Percentiles rank a stretch among this genome's conserved stretches.
Evolutionary conservation across 2,797 vertebrate species (phyloP).

Genomic region (Paratrypauchen microcephalus): DNA sequence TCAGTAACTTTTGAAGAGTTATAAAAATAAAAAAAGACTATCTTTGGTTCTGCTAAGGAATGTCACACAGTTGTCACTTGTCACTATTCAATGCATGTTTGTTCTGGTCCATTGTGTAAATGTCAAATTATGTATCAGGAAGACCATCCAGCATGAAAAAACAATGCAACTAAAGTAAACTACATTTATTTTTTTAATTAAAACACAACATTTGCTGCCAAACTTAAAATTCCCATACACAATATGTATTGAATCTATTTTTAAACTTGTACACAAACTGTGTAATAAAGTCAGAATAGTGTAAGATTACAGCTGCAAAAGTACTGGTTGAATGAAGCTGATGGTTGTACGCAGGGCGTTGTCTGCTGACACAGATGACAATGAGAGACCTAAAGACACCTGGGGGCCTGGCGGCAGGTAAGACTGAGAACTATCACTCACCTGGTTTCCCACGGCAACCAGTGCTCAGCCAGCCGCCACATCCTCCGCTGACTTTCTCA

Average conservation of each 20-base stretch:
- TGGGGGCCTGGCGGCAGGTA: slow-evolving; percentile 84
- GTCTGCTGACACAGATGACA: slow-evolving; percentile 85
- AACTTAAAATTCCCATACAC: neutral
- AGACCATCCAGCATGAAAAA: too few species aligned
- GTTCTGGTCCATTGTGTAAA: neutral
- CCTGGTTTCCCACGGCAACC: slow-evolving; percentile 64
- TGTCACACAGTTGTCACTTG: neutral
- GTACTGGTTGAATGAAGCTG: slow-evolving; percentile 63
- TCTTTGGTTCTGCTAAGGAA: slow-evolving; percentile 13
- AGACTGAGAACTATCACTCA: slow-evolving; percentile 75
- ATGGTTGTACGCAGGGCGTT: slow-evolving; percentile 83
- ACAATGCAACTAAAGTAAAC: too few species aligned
- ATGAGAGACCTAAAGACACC: slow-evolving; percentile 85
- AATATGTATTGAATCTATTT: neutral
- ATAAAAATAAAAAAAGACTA: neutral
- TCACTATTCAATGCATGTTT: neutral
- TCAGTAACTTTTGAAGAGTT: slow-evolving; percentile 15
- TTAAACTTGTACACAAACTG: neutral
- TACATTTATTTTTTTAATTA: neutral
- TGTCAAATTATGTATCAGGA: neutral
- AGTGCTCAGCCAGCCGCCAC: slow-evolving; percentile 68
- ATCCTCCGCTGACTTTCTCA: slow-evolving; percentile 68
- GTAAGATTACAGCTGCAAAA: slow-evolving; percentile 13
- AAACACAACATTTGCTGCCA: neutral
- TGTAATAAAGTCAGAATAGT: neutral